phyloP scores from a whole-genome alignment of 2,113 vertebrate genomes.

The Neolamprologus devosi region DNA sequence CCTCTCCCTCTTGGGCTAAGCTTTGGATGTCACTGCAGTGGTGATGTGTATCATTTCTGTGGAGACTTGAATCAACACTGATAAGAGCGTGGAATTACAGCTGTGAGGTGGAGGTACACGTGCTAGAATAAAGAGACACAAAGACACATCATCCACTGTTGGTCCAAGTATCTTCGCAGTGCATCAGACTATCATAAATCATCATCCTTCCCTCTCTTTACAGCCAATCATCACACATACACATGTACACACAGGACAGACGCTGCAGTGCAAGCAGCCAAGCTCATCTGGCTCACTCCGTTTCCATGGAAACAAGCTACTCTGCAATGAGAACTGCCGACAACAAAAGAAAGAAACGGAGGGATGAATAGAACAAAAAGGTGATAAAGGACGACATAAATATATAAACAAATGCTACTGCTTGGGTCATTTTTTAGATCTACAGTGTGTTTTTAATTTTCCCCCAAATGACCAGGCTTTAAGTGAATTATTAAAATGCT shows the following conservation, averaged over 20 bases:
- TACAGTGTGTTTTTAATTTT: neutral
- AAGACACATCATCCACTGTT: neutral
- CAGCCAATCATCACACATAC: neutral
- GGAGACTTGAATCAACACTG: neutral
- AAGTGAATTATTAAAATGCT: neutral
- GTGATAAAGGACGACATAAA: neutral
- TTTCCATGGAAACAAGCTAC: constrained; percentile 70
- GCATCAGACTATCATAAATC: constrained; percentile 41
- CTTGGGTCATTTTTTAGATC: neutral
- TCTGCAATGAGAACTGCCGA: constrained; percentile 17
- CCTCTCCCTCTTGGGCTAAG: neutral
- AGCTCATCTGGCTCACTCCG: constrained; percentile 41
- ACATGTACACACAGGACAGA: neutral
- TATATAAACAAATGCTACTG: neutral
- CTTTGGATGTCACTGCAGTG: neutral
- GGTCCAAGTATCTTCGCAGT: constrained; percentile 1
- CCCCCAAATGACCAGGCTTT: neutral
- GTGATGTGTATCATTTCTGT: neutral
- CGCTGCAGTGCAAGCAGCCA: constrained; percentile 24
- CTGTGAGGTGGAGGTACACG: neutral
- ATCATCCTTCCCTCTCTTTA: neutral
- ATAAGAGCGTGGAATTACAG: neutral
- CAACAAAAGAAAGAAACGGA: constrained; percentile 40
- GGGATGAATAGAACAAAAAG: neutral
- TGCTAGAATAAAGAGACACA: neutral